phyloP scores from a whole-genome alignment of 2,113 vertebrate species.

The Cromileptes altivelis region DNA sequence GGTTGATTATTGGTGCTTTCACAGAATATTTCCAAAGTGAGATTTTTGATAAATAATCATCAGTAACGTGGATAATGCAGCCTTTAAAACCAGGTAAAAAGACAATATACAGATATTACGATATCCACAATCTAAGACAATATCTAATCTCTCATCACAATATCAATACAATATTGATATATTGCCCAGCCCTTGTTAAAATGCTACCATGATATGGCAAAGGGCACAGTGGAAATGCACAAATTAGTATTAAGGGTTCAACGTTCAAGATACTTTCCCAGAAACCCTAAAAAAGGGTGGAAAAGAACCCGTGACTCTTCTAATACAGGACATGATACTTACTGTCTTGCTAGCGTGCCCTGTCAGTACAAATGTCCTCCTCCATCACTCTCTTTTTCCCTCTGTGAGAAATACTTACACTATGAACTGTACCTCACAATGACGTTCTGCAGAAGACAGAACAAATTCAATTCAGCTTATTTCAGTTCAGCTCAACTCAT shows the following conservation, averaged over 20 bases:
- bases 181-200: neutral
- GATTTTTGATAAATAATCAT: no score
- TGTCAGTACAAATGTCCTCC: slow-evolving; percentile 5
- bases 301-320: slow-evolving; percentile 6
- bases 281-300: neutral
- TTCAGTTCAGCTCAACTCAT: slow-evolving; percentile 48
- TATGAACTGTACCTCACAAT: neutral
- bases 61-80: no score
- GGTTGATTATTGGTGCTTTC: no score
- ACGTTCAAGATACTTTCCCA: neutral
- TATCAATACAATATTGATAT: no score
- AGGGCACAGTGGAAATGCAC: neutral
- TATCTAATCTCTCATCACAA: no score
- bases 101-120: no score
- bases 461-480: slow-evolving; percentile 35
- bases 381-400: neutral
- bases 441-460: slow-evolving; percentile 9
- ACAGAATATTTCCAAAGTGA: no score
- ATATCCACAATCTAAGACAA: no score
- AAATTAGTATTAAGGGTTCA: neutral
- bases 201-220: neutral
- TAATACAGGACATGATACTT: neutral
- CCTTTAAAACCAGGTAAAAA: no score
- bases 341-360: neutral
- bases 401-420: neutral